A percentile compares a stretch with the other conserved stretches of the same genome.
phyloP scores from a whole-genome alignment of 2,113 vertebrate species.

The Oncorhynchus tshawytscha region DNA sequence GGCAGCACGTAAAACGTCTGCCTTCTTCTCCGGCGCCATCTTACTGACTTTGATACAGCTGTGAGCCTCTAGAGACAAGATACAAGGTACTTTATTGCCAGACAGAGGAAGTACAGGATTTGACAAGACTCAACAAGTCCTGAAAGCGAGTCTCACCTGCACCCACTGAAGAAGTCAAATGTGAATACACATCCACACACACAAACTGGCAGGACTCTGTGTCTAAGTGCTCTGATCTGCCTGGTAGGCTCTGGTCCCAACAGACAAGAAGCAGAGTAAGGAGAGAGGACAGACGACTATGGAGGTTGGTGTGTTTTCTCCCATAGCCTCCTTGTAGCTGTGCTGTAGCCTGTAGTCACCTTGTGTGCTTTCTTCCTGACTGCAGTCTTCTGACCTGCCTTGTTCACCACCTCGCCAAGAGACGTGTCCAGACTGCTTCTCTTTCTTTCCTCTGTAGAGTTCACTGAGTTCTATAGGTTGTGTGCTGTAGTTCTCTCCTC shows the following conservation, averaged over 20 bases:
- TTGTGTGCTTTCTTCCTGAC: neutral
- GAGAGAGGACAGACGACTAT: conserved; percentile 44
- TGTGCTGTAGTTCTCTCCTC: neutral
- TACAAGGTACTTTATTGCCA: too few species aligned
- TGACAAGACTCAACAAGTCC: conserved; percentile 45
- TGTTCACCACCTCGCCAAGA: neutral
- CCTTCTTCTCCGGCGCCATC: too few species aligned
- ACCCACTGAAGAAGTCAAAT: neutral
- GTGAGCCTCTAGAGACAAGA: neutral
- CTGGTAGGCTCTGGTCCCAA: conserved; percentile 70
- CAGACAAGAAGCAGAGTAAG: conserved; percentile 45
- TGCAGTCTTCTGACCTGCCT: neutral
- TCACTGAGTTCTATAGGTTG: neutral
- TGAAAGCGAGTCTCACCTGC: neutral
- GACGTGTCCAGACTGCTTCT: neutral
- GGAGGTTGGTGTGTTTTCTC: conserved; percentile 66
- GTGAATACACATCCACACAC: conserved; percentile 7
- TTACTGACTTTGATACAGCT: too few species aligned
- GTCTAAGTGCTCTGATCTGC: conserved; percentile 48
- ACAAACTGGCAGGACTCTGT: conserved; percentile 1
- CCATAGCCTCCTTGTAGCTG: conserved; percentile 18
- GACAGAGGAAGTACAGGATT: neutral
- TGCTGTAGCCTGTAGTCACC: neutral
- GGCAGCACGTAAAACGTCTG: too few species aligned
- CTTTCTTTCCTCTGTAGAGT: neutral